Percentiles rank a stretch among this genome's conserved stretches.
phyloP scores from a whole-genome alignment of 2,888 invertebrate species.

The Amiota communis region DNA sequence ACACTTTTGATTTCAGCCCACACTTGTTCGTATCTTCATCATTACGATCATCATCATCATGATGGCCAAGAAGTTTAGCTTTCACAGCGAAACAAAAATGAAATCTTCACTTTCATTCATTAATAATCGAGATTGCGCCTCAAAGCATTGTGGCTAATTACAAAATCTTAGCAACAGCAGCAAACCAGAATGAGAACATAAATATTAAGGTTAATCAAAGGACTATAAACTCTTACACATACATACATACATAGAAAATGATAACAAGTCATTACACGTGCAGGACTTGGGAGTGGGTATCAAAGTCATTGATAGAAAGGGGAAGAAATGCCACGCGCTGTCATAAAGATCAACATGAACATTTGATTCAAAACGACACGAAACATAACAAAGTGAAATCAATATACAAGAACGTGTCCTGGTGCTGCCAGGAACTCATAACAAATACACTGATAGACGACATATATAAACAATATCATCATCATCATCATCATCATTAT shows the following conservation, averaged over 20 bases:
- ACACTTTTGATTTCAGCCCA: slow-evolving; percentile 9
- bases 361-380: neutral
- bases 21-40: neutral
- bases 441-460: neutral
- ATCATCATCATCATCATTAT: slow-evolving; percentile 16
- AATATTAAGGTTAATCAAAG: slow-evolving; percentile 16
- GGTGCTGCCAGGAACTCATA: neutral
- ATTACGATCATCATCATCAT: neutral
- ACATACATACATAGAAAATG: neutral
- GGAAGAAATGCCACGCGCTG: neutral
- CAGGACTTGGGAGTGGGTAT: neutral
- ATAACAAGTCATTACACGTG: slow-evolving; percentile 3
- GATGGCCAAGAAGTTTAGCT: neutral
- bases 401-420: neutral
- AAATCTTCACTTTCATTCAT: slow-evolving; percentile 12
- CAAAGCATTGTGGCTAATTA: slow-evolving; percentile 6
- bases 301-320: neutral
- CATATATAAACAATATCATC: slow-evolving; percentile 8
- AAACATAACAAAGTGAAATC: slow-evolving; percentile 3
- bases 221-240: neutral
- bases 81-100: neutral
- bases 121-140: slow-evolving; percentile 19
- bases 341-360: slow-evolving; percentile 6
- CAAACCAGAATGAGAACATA: neutral
- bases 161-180: neutral